Conservation (phyloP, 1,140 invertebrate genomes). For the Apis laboriosa region DNA sequence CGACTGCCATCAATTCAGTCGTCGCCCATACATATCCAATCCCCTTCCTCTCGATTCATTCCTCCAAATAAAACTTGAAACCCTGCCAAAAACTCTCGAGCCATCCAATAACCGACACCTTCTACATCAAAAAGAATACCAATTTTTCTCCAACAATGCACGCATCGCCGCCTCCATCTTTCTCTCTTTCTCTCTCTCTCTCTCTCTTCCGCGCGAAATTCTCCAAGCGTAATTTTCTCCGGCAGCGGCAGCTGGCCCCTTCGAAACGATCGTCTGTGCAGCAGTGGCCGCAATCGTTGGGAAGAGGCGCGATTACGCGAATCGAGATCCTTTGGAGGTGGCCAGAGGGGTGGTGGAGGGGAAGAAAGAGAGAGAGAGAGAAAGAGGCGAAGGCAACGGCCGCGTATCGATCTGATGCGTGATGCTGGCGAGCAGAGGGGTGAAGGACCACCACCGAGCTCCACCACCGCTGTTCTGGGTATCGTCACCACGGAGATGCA, state of each 20-base stretch:
- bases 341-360: background rate
- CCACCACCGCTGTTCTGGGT: background rate
- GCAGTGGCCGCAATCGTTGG: slow-evolving; percentile 20
- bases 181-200: no score
- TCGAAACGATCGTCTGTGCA: slow-evolving; percentile 12
- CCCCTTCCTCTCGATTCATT: no score
- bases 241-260: slow-evolving; percentile 28
- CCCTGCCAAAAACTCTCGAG: no score
- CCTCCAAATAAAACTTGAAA: no score
- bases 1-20: no score
- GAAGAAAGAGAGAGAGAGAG: no score
- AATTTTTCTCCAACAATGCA: no score
- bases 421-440: slow-evolving; percentile 39
- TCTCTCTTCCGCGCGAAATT: slow-evolving; percentile 9
- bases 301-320: slow-evolving; percentile 28
- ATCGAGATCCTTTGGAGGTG: slow-evolving; percentile 17
- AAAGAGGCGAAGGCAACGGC: slow-evolving; percentile 43
- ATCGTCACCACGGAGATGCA: slow-evolving; percentile 43
- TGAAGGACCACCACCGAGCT: slow-evolving; percentile 9
- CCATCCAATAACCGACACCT: no score
- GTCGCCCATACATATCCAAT: no score
- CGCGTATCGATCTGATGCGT: slow-evolving; percentile 66
- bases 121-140: no score
- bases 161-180: no score
- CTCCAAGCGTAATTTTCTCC: slow-evolving; percentile 17